Base-by-base conservation (phyloP, 2,888 invertebrate species). In the Polydrusus pterygomalis region DNA sequence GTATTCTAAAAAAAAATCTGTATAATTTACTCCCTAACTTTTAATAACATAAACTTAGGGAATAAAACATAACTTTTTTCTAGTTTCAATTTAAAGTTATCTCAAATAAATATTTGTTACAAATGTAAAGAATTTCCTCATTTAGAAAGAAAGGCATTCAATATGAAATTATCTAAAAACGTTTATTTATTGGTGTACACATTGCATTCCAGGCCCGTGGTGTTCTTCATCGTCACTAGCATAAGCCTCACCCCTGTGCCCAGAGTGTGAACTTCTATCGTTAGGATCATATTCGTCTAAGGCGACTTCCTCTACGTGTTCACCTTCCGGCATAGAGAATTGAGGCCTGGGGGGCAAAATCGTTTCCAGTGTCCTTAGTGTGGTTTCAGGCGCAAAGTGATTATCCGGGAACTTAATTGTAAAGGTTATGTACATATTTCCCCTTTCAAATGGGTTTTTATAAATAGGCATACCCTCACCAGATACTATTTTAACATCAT, bases 391-490 rank as follows among this genome's bases (percentile, higher is more conserved):
- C 40, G 93, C 91, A 89, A 96, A 97, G 85, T 96, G 90, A 82
- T 93, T 93, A 49, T 91, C 91, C 51, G 98, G 98, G 88, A 97
- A 97, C 77, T 91, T 90, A 69, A 98, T 93, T 83, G 93, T 92
- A 89, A 98, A 97, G 82, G 94, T 94, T 71, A 98, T 91, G 84
- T 94, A 94, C 64, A 98, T 89, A 87, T 96, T 94, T 69, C 98
- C 98, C 85, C 92, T 94, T 82, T 96, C 94, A 86, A 94, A 94
- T 7, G 96, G 95, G 87, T 94, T 94, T 85, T 93, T 94, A 83
- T 92, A 92, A 45, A 92, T 89, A 0, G 98, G 98, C 97, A 98
- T 98, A 20, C 98, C 98, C 87, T 97, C 96, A 6, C 93, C 94
- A 77, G 89, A 89, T 71, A 98, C 92, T 77, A 93, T 92, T 86